These are phyloP conservation scores for Schizopygopsis malacanthus DNA, from an alignment of 2,797 vertebrate genomes.

Conservation along the genomic window DNA sequence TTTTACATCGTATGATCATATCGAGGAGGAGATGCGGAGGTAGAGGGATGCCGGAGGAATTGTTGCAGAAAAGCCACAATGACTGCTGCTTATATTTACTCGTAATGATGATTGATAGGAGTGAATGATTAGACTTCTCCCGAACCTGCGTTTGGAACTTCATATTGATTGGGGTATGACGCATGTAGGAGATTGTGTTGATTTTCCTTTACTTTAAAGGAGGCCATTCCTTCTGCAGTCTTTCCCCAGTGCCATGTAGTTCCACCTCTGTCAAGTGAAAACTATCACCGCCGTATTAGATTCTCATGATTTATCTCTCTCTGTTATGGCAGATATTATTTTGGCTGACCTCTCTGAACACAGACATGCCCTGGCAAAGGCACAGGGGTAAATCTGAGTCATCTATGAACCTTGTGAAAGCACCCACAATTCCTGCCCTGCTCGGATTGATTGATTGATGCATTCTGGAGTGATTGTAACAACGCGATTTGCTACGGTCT, in stretches of 20 bases:
- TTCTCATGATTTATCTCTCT: conserved; percentile 15
- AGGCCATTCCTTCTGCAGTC: conserved; percentile 17
- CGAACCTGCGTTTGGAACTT: background rate
- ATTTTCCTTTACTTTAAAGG: conserved; percentile 7
- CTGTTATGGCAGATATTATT: conserved; percentile 40
- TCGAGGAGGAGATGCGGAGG: background rate
- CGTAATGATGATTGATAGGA: background rate
- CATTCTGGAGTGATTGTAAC: background rate
- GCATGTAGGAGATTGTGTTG: background rate
- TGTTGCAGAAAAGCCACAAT: background rate
- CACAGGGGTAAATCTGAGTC: conserved; percentile 39
- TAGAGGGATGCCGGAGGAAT: background rate
- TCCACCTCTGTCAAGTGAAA: conserved; percentile 34
- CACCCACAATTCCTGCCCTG: conserved; percentile 5
- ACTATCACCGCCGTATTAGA: conserved; percentile 46
- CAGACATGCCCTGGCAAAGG: conserved; percentile 29
- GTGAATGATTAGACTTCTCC: background rate
- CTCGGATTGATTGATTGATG: background rate
- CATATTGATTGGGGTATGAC: background rate
- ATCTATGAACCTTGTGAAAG: conserved; percentile 36
- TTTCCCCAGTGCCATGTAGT: conserved; percentile 3
- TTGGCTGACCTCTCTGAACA: conserved; percentile 13
- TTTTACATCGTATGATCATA: background rate
- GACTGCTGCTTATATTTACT: background rate
- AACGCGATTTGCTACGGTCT: background rate